Base-by-base conservation (phyloP, 2,113 vertebrate genomes). In the Todiramphus chloris region DNA sequence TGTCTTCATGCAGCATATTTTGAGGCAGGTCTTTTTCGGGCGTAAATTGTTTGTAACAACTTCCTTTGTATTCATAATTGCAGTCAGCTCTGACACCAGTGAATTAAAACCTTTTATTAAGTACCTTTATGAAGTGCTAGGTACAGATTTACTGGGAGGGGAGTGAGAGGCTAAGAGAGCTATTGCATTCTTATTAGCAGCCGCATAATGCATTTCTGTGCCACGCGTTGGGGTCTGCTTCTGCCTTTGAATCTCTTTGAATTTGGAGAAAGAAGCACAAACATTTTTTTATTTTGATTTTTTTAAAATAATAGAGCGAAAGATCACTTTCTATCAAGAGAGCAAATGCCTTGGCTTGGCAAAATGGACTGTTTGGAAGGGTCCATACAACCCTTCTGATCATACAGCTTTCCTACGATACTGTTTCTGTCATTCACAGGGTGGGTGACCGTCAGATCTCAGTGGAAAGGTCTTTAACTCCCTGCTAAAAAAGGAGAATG, bases 61-160 rank as follows among this genome's bases (percentile, higher is more conserved):
- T 94, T 87, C 31, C 30, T 89, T 83, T 12, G 2, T 81, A 28
- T 86, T 77, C 41, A 14, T 91, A 80, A 81, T 88, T 93, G 39
- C 50, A 69, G 43, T 66, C 77, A 89, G 25, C 35, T 83, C 75
- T 67, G 69, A 77, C 87, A 94, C 55, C 67, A 60, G 77, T 83
- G 64, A 90, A 84, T 89, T 78, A 94, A 88, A 91, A 50, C 59
- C 53, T 86, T 78, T 82, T 82, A 51, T 93, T 87, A 80, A 37
- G 80, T 56, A 85, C 8, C n/a, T 94, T 93, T 93, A 68, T 90
- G 87, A 91, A 94, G 83, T 51, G 14, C 43, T 87, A 64, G 53
- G 33, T 72, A 39, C 66, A 93, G 87, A 76, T 84, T 91, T 94
- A 76, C 43, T 60, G 62, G 39, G 92, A 75, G 69, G 62, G 35